Percentiles rank a stretch among this genome's conserved stretches.
Evolutionary conservation across 1,140 invertebrate genomes (phyloP).

Genomic region (Anthonomus grandis): DNA sequence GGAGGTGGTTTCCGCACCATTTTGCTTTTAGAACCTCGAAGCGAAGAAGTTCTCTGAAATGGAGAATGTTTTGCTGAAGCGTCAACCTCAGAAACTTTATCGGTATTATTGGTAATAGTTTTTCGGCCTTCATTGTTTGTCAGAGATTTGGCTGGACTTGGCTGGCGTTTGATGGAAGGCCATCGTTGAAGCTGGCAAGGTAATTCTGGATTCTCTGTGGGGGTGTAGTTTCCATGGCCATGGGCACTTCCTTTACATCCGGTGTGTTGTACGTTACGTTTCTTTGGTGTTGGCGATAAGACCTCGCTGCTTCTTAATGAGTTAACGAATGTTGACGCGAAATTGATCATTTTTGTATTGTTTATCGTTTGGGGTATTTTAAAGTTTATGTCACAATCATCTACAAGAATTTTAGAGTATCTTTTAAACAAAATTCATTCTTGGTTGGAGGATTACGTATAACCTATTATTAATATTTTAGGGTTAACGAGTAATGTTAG

Average conservation of each 20-base stretch:
- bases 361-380: not conserved
- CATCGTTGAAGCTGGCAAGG: constrained; percentile 27
- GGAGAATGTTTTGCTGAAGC: constrained; percentile 15
- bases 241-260: constrained; percentile 69
- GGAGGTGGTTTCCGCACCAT: constrained; percentile 12
- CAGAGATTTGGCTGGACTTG: not conserved
- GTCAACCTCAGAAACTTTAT: constrained; percentile 7
- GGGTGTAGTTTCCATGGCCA: constrained; percentile 42
- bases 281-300: constrained; percentile 54
- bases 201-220: constrained; percentile 6
- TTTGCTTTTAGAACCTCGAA: constrained; percentile 16
- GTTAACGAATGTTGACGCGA: constrained; percentile 63
- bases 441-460: not conserved
- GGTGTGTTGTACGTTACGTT: constrained; percentile 58
- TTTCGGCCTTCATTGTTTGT: not conserved
- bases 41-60: constrained; percentile 29
- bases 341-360: constrained; percentile 53
- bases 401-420: too few relatives aligned
- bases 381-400: too few relatives aligned
- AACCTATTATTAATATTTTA: not conserved
- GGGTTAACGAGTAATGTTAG: not conserved
- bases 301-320: constrained; percentile 53
- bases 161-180: constrained; percentile 23
- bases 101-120: constrained; percentile 1
- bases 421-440: too few relatives aligned